These are phyloP conservation scores for Pitta sordida DNA, from an alignment of 2,113 vertebrate genomes.

Conservation along the genomic window DNA sequence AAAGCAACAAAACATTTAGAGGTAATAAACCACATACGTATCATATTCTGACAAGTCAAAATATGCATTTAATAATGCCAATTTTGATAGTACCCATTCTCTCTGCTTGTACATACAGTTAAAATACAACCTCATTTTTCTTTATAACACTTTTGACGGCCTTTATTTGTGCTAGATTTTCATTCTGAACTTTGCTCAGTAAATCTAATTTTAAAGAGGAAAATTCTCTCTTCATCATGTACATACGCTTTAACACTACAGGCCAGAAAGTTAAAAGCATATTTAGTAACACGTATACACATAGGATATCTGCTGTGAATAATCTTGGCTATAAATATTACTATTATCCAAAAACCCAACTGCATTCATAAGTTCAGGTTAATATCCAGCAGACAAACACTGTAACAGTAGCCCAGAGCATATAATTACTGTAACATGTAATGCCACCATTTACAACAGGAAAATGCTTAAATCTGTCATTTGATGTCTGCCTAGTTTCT, in stretches of 20 bases:
- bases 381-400: conserved; percentile 45
- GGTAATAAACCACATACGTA: not conserved
- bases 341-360: conserved; percentile 47
- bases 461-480: conserved; percentile 59
- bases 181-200: conserved; percentile 12
- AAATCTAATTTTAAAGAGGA: not conserved
- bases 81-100: not conserved
- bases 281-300: conserved; percentile 19
- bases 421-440: conserved; percentile 51
- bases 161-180: not conserved
- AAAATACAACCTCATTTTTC: conserved; percentile 2
- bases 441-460: conserved; percentile 34
- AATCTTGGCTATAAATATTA: conserved; percentile 46
- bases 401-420: conserved; percentile 45
- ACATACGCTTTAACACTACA: not conserved
- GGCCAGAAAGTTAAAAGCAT: conserved; percentile 9
- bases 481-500: conserved; percentile 16
- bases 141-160: not conserved
- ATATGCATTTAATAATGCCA: not conserved
- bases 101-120: not conserved
- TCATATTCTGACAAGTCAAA: conserved; percentile 8
- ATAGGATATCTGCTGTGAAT: conserved; percentile 33
- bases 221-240: not conserved
- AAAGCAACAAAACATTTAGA: conserved; percentile 8
- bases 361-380: conserved; percentile 33